Percentiles rank a stretch among this genome's conserved stretches.
These are phyloP conservation scores for Erpornis zantholeuca DNA, from an alignment of 2,113 vertebrate species.

Conservation along the genomic window DNA sequence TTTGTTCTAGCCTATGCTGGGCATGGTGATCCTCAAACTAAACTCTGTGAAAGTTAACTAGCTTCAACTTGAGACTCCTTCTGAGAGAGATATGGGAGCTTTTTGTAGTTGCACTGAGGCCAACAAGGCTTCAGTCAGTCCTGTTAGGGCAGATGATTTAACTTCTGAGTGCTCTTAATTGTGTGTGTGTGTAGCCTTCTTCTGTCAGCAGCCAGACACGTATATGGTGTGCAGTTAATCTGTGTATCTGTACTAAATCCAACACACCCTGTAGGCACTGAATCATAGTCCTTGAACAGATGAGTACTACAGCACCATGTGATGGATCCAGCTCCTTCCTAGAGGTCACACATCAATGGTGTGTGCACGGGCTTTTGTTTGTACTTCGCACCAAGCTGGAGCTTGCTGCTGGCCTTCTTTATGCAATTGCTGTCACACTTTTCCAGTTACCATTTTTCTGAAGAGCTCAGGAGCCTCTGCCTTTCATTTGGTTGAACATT, in stretches of 20 bases:
- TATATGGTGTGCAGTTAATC: not conserved
- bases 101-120: not conserved
- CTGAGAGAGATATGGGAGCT: not conserved
- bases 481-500: not conserved
- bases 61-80: not conserved
- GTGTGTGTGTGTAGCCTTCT: not conserved
- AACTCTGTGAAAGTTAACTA: not conserved
- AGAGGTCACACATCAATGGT: accelerated
- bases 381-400: not conserved
- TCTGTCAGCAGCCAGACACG: not conserved
- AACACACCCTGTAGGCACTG: not conserved
- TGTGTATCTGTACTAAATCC: not conserved
- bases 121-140: not conserved
- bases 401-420: not conserved
- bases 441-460: accelerated
- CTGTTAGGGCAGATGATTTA: not conserved
- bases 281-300: not conserved
- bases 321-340: not conserved
- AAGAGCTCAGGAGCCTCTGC: not conserved
- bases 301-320: not conserved
- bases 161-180: not conserved
- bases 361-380: accelerated
- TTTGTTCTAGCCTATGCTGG: not conserved
- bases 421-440: accelerated
- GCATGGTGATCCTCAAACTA: not conserved